Evolutionary conservation across 2,797 vertebrate species (phyloP), one percentile per base, ranked within the genome.

Genomic region (Mionectes olivaceus): DNA sequence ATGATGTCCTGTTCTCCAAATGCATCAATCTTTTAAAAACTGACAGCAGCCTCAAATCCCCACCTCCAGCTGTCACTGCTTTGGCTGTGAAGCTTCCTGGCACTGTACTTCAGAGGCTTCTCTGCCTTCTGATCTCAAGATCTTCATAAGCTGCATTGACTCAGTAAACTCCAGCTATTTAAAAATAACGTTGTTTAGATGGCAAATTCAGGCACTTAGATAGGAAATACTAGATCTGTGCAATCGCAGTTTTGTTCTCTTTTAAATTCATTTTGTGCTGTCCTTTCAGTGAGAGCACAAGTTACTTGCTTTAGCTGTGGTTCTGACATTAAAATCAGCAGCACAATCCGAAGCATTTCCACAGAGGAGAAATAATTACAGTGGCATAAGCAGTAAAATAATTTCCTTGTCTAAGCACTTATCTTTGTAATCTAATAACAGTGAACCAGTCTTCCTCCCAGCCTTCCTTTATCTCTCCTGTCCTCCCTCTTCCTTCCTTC

Each of bases 61-160:
- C 61, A 76, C 53, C 87, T 88, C 65, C 83, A 91, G 79, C 57
- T 94, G 79, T 87, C 94, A 94, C n/a, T 70, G 77, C 86, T 83
- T 83, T 85, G 82, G 76, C 61, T 94, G 46, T 71, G 82, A 94
- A 83, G 50, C 39, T 91, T 94, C 57, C 65, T 91, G 73, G 85
- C 87, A 78, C 41, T 9, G 35, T 55, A 41, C 49, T 78, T 73
- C 46, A 69, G 88, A 87, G 49, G 39, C 18, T 90, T 85, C 75
- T 93, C 53, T 81, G 41, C 43, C 53, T 86, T 89, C 57, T 80
- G 79, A 85, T 92, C 82, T 63, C 46, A 53, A 65, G 64, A 85
- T 59, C 30, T 80, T 77, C 49, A 57, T 53, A 75, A 89, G 23
- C 22, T 41, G 23, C 60, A 77, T 19, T 59, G 75, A 82, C 75